Evolutionary conservation across 2,888 invertebrate genomes (phyloP).

Genomic region (Pterostichus madidus): DNA sequence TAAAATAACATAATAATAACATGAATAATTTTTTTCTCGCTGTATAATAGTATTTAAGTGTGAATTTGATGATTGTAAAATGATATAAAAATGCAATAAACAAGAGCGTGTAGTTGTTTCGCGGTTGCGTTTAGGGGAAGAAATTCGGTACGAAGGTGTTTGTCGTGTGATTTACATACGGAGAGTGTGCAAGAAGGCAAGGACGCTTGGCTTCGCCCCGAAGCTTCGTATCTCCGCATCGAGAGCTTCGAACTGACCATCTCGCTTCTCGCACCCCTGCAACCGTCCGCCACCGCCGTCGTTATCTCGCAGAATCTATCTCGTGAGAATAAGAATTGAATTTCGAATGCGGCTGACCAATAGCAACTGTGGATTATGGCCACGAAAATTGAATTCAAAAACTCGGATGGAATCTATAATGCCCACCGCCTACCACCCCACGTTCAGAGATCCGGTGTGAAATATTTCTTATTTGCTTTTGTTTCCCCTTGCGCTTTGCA

Average conservation of each 20-base stretch:
- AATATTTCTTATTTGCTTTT: constrained; percentile 62
- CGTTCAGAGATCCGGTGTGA: constrained; percentile 47
- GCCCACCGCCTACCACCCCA: constrained; percentile 61
- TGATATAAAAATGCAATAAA: constrained; percentile 22
- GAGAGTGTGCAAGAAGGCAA: background rate
- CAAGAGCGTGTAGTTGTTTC: background rate
- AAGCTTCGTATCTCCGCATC: no score
- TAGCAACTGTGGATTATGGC: constrained; percentile 77
- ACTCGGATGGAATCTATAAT: constrained; percentile 78
- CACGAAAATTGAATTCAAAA: constrained; percentile 78
- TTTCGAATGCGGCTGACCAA: constrained; percentile 77
- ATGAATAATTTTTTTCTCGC: no score
- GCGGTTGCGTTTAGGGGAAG: background rate
- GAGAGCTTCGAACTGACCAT: no score
- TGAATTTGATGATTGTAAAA: background rate
- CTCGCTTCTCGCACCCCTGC: constrained; percentile 1
- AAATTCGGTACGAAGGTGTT: constrained; percentile 12
- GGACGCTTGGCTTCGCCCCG: background rate
- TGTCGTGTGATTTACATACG: constrained; percentile 47
- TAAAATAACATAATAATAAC: no score
- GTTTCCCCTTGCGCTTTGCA: constrained; percentile 42
- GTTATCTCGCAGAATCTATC: constrained; percentile 75
- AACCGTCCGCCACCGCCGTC: constrained; percentile 61
- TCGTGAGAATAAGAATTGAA: constrained; percentile 77
- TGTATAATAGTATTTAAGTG: background rate